Conservation (phyloP, 1,140 invertebrate species). For the Trichogramma pretiosum region DNA sequence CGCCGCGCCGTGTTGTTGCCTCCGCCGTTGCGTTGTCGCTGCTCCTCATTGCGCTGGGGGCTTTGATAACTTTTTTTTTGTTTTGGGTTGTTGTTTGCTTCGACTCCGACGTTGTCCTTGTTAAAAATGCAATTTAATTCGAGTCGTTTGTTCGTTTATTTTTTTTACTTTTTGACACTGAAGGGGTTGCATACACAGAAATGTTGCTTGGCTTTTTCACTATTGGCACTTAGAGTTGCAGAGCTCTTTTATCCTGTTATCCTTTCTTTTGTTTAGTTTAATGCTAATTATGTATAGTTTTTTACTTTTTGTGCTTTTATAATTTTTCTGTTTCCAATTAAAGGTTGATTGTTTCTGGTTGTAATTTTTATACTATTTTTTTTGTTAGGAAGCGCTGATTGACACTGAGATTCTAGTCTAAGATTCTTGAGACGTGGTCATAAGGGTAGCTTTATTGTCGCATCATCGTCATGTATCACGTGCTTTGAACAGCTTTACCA, state of each 20-base stretch:
- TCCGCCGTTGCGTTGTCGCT: too few species aligned
- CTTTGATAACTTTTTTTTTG: constrained; percentile 6
- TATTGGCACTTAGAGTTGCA: too few species aligned
- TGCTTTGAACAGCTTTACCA: constrained; percentile 30
- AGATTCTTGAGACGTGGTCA: constrained; percentile 34
- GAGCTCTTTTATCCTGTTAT: too few species aligned
- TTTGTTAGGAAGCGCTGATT: constrained; percentile 39
- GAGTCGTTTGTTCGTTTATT: background rate
- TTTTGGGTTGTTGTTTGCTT: constrained; percentile 1
- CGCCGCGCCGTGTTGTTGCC: constrained; percentile 5
- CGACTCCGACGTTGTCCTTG: background rate
- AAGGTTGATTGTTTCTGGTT: constrained; percentile 11
- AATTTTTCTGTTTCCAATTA: constrained; percentile 3
- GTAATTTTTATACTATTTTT: constrained; percentile 12
- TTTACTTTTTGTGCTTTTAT: constrained; percentile 5
- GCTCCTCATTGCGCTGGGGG: constrained; percentile 13
- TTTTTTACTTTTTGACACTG: background rate
- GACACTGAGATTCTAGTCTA: constrained; percentile 24
- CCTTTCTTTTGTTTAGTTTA: constrained; percentile 1
- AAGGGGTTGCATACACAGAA: too few species aligned
- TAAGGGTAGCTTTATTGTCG: constrained; percentile 44
- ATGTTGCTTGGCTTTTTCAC: too few species aligned
- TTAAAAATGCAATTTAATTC: background rate
- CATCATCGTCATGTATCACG: constrained; percentile 35
- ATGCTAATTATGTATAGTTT: too few species aligned